phyloP scores from a whole-genome alignment of 2,113 vertebrate species.

The Pontoporia blainvillei region DNA sequence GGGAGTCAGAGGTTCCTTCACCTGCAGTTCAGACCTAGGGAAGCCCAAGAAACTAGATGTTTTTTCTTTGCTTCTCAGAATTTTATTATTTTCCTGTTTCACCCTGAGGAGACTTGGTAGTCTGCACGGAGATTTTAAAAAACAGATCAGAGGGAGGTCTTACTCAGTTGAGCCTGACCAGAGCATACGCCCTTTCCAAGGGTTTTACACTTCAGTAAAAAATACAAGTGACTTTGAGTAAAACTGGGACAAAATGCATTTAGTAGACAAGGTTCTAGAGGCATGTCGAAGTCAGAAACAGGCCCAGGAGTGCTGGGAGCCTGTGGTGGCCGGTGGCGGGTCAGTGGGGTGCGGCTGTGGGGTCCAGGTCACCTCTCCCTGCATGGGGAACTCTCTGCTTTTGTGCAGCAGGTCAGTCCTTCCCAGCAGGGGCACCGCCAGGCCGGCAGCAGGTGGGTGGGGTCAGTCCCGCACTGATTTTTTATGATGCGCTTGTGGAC shows the following conservation, averaged over 20 bases:
- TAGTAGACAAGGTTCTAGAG: too few species aligned
- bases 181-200: fast-evolving
- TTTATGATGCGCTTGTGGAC: background rate
- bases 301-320: fast-evolving
- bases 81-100: background rate
- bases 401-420: fast-evolving
- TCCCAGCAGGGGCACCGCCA: fast-evolving
- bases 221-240: too few species aligned
- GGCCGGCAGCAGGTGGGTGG: background rate
- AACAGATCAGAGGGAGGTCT: background rate
- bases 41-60: fast-evolving
- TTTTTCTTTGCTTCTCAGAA: background rate
- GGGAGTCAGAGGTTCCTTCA: fast-evolving
- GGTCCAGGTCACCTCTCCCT: background rate
- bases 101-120: background rate
- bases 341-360: background rate
- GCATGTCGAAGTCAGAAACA: fast-evolving
- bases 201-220: background rate
- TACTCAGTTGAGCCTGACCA: too few species aligned
- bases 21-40: fast-evolving
- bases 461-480: background rate
- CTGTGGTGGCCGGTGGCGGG: fast-evolving
- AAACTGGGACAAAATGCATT: fast-evolving
- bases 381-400: too few species aligned
- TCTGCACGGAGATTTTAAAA: background rate